phyloP scores from a whole-genome alignment of 92 coral and sea anemone genomes.

The Heteractis magnifica region DNA sequence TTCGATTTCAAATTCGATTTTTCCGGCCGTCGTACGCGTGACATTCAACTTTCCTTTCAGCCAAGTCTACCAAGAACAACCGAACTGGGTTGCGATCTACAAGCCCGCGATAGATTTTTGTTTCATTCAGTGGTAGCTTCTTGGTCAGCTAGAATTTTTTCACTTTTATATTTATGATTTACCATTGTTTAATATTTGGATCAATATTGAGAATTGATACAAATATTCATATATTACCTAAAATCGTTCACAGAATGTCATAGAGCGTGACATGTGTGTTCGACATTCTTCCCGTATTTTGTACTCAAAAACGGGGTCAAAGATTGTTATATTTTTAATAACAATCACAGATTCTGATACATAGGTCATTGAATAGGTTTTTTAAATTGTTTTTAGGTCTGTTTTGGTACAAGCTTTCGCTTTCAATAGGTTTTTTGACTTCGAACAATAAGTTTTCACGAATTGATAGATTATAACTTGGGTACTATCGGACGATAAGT shows the following conservation, averaged over 20 bases:
- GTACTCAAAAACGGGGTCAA: background rate
- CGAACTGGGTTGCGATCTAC: background rate
- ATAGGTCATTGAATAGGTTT: no score
- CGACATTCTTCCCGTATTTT: background rate
- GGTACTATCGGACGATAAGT: no score
- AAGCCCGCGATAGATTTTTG: background rate
- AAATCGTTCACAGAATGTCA: background rate
- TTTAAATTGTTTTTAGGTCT: no score
- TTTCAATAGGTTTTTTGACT: no score
- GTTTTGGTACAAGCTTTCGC: no score
- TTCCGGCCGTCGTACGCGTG: background rate
- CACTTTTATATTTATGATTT: background rate
- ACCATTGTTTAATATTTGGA: background rate
- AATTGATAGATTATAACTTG: no score
- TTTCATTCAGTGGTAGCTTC: background rate
- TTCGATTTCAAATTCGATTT: background rate
- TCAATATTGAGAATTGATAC: background rate
- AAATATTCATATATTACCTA: background rate
- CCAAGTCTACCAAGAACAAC: background rate
- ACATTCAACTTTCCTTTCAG: conserved; percentile 4
- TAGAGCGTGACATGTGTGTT: background rate
- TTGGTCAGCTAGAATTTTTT: background rate
- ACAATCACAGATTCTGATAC: no score
- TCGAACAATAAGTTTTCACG: no score
- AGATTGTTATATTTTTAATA: background rate